These are phyloP conservation scores for Parauchenoglanis ngamensis DNA, from an alignment of 2,797 vertebrate genomes.

Conservation along the genomic window DNA sequence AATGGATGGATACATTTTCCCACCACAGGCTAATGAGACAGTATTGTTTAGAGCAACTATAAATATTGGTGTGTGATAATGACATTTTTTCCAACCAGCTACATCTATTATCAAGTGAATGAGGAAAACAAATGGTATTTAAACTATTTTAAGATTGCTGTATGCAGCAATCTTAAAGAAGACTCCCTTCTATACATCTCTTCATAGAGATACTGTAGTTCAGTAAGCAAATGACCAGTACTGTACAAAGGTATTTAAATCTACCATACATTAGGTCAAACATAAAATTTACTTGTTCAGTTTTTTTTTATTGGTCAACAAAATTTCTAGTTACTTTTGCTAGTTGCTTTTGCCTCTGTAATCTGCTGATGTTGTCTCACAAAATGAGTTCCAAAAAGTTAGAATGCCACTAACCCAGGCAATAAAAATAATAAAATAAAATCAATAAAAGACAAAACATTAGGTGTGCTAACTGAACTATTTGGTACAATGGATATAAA, in stretches of 20 bases:
- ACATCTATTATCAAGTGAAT: neutral
- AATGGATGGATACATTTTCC: neutral
- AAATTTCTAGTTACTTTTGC: neutral
- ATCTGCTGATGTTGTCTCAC: neutral
- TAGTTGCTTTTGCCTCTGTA: neutral
- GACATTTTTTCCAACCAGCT: neutral
- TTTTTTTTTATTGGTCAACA: neutral
- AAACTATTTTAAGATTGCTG: conserved; percentile 19
- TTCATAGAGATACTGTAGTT: neutral
- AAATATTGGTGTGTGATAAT: neutral
- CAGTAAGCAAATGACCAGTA: no score
- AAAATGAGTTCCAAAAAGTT: neutral
- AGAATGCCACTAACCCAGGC: neutral
- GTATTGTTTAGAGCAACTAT: neutral
- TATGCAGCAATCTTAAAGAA: neutral
- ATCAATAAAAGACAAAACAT: neutral
- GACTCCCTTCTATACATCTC: neutral
- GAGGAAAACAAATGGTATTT: conserved; percentile 8
- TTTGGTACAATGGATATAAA: conserved; percentile 5
- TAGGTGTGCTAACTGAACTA: neutral
- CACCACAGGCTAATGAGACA: neutral
- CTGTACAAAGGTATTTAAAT: neutral
- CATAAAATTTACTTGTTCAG: neutral
- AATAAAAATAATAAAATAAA: neutral
- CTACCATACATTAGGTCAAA: neutral